Percentiles rank a stretch among this genome's conserved stretches.
Conservation (phyloP, 2,797 vertebrate species). For the Enteromius mattozi region DNA sequence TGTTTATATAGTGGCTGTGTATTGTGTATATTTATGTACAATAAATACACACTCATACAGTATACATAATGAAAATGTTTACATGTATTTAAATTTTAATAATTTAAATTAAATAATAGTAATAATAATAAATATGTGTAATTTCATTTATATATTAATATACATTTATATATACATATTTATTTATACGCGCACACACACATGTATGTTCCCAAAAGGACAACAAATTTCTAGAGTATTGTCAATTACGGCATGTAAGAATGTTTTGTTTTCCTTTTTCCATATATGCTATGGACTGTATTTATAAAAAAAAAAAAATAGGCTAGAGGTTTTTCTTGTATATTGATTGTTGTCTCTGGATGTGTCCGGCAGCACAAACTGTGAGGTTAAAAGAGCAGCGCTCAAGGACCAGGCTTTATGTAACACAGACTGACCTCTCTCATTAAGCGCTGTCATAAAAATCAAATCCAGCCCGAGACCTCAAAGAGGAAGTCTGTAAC, state of each 20-base stretch:
- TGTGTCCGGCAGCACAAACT: background rate
- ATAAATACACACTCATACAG: too few species aligned
- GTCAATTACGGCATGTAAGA: background rate
- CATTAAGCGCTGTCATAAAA: conserved; percentile 6
- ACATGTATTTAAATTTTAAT: too few species aligned
- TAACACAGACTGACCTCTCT: conserved; percentile 16
- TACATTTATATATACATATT: too few species aligned
- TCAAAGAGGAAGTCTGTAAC: conserved; percentile 51
- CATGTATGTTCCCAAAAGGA: too few species aligned
- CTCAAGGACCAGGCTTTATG: conserved; percentile 10
- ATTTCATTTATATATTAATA: too few species aligned
- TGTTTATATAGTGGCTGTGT: too few species aligned
- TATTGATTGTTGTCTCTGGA: background rate
- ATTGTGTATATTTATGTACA: too few species aligned
- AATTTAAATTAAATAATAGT: too few species aligned
- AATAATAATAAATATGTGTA: too few species aligned
- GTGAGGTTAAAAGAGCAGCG: conserved; percentile 26
- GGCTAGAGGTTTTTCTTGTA: background rate
- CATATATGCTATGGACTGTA: background rate
- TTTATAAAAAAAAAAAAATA: background rate
- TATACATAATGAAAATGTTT: too few species aligned
- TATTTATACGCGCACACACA: too few species aligned
- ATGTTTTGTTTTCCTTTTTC: background rate
- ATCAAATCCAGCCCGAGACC: conserved; percentile 22
- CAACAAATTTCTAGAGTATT: background rate